Conservation (phyloP, 2,113 vertebrate species). For the Tetraodon nigroviridis region DNA sequence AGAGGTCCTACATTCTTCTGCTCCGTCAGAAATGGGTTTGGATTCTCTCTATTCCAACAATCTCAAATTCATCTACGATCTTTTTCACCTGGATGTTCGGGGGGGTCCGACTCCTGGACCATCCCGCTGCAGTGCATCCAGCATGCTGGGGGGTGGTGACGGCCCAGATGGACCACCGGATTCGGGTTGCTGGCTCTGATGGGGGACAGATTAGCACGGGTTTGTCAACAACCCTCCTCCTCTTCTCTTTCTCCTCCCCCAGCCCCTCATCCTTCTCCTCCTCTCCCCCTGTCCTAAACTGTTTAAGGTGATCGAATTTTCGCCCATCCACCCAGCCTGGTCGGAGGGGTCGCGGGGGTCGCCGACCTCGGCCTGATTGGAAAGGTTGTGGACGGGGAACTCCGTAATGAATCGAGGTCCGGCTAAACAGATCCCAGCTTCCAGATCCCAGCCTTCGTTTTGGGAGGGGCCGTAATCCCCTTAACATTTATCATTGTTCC, state of each 20-base stretch:
- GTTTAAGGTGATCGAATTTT: constrained; percentile 73
- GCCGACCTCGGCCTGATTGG: constrained; percentile 66
- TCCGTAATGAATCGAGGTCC: constrained; percentile 59
- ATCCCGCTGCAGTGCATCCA: not conserved
- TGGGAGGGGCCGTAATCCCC: constrained; percentile 38
- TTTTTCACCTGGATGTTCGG: too few species aligned
- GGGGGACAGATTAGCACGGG: constrained; percentile 64
- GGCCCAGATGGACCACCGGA: constrained; percentile 58
- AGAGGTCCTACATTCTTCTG: not conserved
- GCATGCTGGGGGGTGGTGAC: constrained; percentile 7
- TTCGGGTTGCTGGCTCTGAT: constrained; percentile 56
- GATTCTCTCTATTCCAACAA: too few species aligned
- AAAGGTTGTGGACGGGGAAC: constrained; percentile 40
- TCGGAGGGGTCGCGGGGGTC: constrained; percentile 63
- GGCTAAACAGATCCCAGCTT: constrained; percentile 51
- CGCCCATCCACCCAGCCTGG: constrained; percentile 65
- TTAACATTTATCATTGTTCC: constrained; percentile 56
- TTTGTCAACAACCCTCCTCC: constrained; percentile 45
- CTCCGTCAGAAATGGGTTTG: not conserved
- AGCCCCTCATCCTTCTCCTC: too few species aligned
- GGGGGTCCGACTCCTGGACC: not conserved
- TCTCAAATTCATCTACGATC: too few species aligned
- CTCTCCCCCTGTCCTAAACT: constrained; percentile 67
- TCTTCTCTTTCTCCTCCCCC: constrained; percentile 21
- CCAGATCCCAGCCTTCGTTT: constrained; percentile 31